Conservation (phyloP, 2,797 vertebrate species). For the Poecilia gillii region DNA sequence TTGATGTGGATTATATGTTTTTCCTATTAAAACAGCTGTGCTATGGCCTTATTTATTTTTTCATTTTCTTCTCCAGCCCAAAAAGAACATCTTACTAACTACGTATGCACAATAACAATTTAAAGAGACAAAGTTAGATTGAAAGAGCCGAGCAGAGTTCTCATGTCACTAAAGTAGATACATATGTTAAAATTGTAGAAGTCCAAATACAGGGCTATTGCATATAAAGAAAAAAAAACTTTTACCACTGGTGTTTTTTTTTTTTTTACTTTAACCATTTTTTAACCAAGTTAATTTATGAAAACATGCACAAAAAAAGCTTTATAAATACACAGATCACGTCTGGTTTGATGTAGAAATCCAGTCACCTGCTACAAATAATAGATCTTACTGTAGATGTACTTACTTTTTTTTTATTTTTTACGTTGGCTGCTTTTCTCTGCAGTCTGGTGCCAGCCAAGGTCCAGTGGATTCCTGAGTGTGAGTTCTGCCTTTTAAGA, state of each 20-base stretch:
- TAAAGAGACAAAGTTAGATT: conserved; percentile 12
- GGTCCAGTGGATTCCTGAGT: conserved; percentile 58
- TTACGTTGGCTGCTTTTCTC: conserved; percentile 38
- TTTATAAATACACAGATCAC: background rate
- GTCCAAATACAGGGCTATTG: conserved; percentile 22
- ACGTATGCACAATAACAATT: conserved; percentile 20
- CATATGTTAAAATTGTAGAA: conserved; percentile 37
- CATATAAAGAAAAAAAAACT: conserved; percentile 63
- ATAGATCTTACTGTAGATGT: conserved; percentile 4
- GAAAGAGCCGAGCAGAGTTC: background rate
- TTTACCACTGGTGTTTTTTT: conserved; percentile 30
- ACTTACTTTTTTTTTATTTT: conserved; percentile 64
- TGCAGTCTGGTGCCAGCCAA: conserved; percentile 43
- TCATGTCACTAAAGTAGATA: conserved; percentile 18
- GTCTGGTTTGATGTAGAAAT: background rate
- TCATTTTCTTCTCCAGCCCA: background rate
- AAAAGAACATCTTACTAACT: conserved; percentile 1
- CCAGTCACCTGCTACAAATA: background rate
- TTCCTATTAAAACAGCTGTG: background rate
- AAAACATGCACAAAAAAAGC: background rate
- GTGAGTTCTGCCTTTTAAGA: conserved; percentile 62
- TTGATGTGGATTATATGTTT: background rate
- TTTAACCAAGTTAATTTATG: background rate
- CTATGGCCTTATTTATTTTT: background rate
- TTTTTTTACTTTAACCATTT: background rate